Conservation (phyloP, 2,888 invertebrate genomes). For the Eupithecia insigniata region DNA sequence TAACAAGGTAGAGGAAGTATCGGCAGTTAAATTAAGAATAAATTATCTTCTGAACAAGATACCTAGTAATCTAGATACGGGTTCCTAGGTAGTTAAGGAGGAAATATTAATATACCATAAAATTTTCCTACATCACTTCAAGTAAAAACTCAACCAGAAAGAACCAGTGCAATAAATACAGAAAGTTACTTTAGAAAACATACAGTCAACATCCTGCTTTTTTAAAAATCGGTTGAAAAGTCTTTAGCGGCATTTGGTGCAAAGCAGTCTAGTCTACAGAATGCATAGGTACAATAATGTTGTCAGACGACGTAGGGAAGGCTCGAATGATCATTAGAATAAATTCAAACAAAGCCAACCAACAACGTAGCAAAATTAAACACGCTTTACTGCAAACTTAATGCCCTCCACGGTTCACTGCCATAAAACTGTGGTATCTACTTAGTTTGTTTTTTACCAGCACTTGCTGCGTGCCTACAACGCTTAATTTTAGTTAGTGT, state of each 20-base stretch:
- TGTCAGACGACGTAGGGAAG: background rate
- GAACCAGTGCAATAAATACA: background rate
- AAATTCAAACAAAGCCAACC: conserved; percentile 35
- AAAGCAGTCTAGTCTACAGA: conserved; percentile 12
- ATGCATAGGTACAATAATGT: conserved; percentile 36
- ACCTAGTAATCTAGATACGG: background rate
- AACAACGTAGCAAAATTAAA: conserved; percentile 34
- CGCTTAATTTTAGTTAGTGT: conserved; percentile 28
- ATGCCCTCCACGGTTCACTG: conserved; percentile 28
- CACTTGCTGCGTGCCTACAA: conserved; percentile 32
- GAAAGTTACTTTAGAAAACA: conserved; percentile 1
- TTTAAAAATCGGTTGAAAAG: no score
- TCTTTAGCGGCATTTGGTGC: background rate
- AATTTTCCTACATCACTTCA: background rate
- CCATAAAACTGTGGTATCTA: conserved; percentile 33
- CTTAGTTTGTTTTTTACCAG: conserved; percentile 28
- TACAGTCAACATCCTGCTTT: no score
- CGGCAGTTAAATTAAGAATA: background rate
- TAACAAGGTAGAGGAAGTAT: background rate
- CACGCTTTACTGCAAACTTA: conserved; percentile 35
- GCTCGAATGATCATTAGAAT: conserved; percentile 7
- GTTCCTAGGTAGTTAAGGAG: background rate
- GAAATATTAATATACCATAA: background rate
- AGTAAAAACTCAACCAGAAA: background rate
- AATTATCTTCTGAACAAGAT: background rate